Evolutionary conservation across 2,888 invertebrate genomes (phyloP), one percentile per base, ranked within the genome.

Genomic region (Athripsodes cinereus): DNA sequence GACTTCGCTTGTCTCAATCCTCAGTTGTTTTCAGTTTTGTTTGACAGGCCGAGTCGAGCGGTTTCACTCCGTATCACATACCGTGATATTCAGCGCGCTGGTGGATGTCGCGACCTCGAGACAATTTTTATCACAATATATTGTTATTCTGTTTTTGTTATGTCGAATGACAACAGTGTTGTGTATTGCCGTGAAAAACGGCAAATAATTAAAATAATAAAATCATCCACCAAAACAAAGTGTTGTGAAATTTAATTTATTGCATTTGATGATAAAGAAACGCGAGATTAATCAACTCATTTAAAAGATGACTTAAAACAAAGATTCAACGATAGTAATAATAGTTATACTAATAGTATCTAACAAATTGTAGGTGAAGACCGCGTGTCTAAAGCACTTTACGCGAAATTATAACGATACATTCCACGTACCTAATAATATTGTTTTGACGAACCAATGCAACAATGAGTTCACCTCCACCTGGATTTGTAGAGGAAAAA

Each of bases 401-500:
- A 48, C 18, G 20, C 48, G 21, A 21, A 21, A 19, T 11, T 21
- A 20, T 6, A 48, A 48, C 21, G 11, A 18, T 20, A 52, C 35
- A 52, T 52, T 52, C 52, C 52, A 18, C 18, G 52, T 52, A 35
- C 20, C 11, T 21, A n/a, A 22, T 16, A 16, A 48, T 46, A 26
- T 22, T 16, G n/a, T n/a, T n/a, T n/a, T n/a, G n/a, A n/a, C n/a
- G 13, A 16, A n/a, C 20, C 34, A 26, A 26, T 26, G 40, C n/a
- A 19, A 2, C 35, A 6, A 34, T 51, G 13, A 52, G 55, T 52
- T 52, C 35, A 19, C 22, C 52, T n/a, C 47, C 35, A 22, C 48
- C 20, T 16, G 52, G 34, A 18, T 40, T 55, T 31, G 46, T 19
- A 40, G 40, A 40, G 53, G 58, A 58, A 21, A 51, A 52, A 31